Evolutionary conservation across 2,113 vertebrate species (phyloP).

Genomic region (Melierax canorus): DNA sequence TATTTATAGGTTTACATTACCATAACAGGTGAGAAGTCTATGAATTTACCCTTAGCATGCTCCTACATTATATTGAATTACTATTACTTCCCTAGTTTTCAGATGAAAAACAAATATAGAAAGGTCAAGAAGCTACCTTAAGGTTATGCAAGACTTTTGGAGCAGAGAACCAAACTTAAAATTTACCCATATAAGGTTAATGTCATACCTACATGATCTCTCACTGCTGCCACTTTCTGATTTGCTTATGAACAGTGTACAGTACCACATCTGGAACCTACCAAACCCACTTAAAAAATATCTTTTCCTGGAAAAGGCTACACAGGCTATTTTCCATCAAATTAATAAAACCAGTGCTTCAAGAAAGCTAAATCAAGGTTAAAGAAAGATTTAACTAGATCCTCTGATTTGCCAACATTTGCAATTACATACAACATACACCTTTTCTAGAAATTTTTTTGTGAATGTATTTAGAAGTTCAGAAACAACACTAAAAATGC

Average conservation of each 20-base stretch:
- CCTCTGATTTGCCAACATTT: background rate
- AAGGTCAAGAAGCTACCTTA: background rate
- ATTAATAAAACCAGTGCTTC: background rate
- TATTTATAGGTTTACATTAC: background rate
- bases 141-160: background rate
- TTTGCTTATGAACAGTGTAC: background rate
- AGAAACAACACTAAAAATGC: background rate
- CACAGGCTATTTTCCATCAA: background rate
- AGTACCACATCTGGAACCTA: background rate
- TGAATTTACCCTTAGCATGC: background rate
- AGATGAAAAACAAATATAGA: background rate
- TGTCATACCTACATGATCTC: background rate
- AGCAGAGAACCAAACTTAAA: background rate
- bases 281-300: background rate
- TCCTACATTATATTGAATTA: background rate
- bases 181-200: background rate
- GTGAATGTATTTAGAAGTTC: background rate
- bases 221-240: background rate
- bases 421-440: background rate
- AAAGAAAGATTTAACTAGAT: background rate
- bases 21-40: background rate
- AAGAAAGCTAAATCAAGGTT: background rate
- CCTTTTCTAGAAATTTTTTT: background rate
- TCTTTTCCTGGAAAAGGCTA: background rate
- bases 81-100: background rate